Evolutionary conservation across 2,888 invertebrate species (phyloP), one percentile per base, ranked within the genome.

Genomic region (Xiphydria camelus): DNA sequence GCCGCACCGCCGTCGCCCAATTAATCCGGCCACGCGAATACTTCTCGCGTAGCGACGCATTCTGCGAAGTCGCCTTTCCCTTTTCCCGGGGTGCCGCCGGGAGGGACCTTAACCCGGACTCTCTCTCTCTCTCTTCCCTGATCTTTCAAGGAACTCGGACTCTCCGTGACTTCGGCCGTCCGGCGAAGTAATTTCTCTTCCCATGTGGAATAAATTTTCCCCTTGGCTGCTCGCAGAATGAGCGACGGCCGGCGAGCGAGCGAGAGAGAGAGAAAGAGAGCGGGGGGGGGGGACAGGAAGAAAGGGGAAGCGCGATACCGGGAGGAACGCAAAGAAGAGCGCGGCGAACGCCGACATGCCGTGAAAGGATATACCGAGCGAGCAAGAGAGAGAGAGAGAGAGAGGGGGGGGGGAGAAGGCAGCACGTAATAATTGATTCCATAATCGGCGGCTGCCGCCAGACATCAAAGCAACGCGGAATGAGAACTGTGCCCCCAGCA

Each of bases 371-470:
- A n/a, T n/a, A n/a, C n/a, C n/a, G n/a, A n/a, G n/a, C n/a, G n/a
- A n/a, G n/a, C n/a, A n/a, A n/a, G n/a, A n/a, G n/a, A 23, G 17
- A 38, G 26, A 25, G n/a, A n/a, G 4, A 9, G 23, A 18, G 32
- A 42, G 39, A 31, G 42, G 45, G 49, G 43, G 49, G 51, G 50
- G 37, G 23, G 25, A 38, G 26, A 23, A 22, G 26, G 34, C 26
- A 26, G 54, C 47, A 44, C 23, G 63, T 55, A 62, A 62, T 63
- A 64, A 64, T 64, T 63, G 62, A 64, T 63, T 64, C 59, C 57
- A 59, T 64, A 64, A 64, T 64, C 63, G 62, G 57, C 48, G 56
- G 45, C 55, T 51, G 53, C 57, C 49, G 55, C 51, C 56, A 49
- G 58, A 64, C 63, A 64, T 62, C 62, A 64, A 64, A 64, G 63